Conservation (phyloP, 1,140 invertebrate genomes). For the Platorchestia sp. region DNA sequence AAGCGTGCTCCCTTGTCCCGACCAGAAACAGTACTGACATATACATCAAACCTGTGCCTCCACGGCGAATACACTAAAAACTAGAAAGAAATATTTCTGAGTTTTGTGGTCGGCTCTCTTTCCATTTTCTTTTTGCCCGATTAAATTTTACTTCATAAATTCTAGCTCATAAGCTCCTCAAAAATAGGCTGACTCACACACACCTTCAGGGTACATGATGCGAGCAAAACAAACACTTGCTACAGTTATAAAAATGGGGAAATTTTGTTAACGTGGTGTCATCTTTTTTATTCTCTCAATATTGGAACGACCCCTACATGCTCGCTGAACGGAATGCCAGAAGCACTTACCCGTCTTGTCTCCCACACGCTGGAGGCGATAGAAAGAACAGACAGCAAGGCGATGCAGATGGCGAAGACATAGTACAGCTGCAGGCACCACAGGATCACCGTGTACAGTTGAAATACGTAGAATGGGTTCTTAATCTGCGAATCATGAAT, state of each 20-base stretch:
- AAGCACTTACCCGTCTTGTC: slow-evolving; percentile 69
- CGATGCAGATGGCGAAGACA: slow-evolving; percentile 70
- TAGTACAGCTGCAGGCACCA: slow-evolving; percentile 71
- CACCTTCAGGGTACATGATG: not conserved
- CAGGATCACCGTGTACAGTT: slow-evolving; percentile 71
- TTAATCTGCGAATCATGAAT: slow-evolving; percentile 67
- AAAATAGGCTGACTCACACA: not conserved
- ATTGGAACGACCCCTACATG: not conserved
- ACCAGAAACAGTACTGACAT: too few species aligned
- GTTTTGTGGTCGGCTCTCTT: not conserved
- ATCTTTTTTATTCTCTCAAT: not conserved
- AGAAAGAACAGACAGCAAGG: slow-evolving; percentile 70
- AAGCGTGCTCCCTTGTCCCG: too few species aligned
- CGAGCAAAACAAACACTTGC: not conserved
- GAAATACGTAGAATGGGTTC: slow-evolving; percentile 72
- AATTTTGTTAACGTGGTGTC: not conserved
- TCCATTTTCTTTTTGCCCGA: not conserved
- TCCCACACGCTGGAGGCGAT: slow-evolving; percentile 70
- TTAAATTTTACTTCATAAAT: not conserved
- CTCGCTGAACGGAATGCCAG: not conserved
- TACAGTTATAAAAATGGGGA: not conserved
- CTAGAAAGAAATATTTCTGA: too few species aligned
- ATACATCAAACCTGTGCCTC: too few species aligned
- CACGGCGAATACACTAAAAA: too few species aligned
- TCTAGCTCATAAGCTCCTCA: not conserved